phyloP scores from a whole-genome alignment of 2,113 vertebrate genomes.

The Chlamydotis undulata region DNA sequence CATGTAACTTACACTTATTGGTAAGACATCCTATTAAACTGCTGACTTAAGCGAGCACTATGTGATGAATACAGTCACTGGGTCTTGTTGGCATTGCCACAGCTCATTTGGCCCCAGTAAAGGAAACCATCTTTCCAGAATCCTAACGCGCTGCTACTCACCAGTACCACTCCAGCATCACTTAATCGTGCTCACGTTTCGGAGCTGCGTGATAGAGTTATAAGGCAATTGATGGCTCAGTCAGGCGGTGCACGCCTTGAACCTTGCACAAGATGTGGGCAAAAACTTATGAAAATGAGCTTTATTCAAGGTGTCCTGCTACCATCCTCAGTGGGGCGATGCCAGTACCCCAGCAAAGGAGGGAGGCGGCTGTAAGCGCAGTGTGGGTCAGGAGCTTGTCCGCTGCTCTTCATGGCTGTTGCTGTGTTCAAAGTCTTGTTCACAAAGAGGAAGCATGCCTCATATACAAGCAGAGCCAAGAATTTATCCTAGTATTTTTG shows the following conservation, averaged over 20 bases:
- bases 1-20: slow-evolving; percentile 65
- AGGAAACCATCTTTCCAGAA: slow-evolving; percentile 58
- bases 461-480: neutral
- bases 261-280: neutral
- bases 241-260: neutral
- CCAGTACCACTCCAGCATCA: slow-evolving; percentile 2
- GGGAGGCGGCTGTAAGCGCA: too few relatives aligned
- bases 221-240: slow-evolving; percentile 10
- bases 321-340: neutral
- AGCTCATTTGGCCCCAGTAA: slow-evolving; percentile 65
- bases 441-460: neutral
- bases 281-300: slow-evolving; percentile 3
- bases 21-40: slow-evolving; percentile 68
- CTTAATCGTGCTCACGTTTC: slow-evolving; percentile 50
- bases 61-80: slow-evolving; percentile 61
- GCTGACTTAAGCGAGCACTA: slow-evolving; percentile 69
- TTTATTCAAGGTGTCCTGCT: neutral
- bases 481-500: neutral
- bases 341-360: accelerated
- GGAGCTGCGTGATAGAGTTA: neutral
- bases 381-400: neutral
- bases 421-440: neutral
- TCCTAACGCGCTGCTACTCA: slow-evolving; percentile 51
- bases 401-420: neutral
- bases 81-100: slow-evolving; percentile 72